A percentile compares a stretch with the other conserved stretches of the same genome.
Evolutionary conservation across 2,797 vertebrate species (phyloP).

Genomic region (Bovichtus diacanthus): DNA sequence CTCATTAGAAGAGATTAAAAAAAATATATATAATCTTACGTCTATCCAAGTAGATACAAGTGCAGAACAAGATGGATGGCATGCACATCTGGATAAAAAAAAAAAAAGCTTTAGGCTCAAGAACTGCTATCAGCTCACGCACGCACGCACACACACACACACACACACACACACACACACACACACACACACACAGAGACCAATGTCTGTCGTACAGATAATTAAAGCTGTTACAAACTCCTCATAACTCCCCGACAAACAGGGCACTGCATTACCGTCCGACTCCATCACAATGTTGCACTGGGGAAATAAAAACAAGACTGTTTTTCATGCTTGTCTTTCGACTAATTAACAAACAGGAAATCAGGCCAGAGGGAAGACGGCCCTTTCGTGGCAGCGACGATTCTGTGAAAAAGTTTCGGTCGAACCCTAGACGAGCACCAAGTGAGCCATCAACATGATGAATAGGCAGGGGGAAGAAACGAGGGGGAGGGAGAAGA

Average conservation of each 20-base stretch:
- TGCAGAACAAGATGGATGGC: conserved; percentile 35
- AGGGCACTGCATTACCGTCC: conserved; percentile 50
- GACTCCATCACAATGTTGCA: conserved; percentile 68
- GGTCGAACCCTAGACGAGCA: conserved; percentile 68
- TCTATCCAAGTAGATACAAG: conserved; percentile 60
- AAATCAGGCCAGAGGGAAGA: conserved; percentile 68
- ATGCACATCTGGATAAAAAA: conserved; percentile 42
- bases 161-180: conserved; percentile 18
- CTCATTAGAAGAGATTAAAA: conserved; percentile 27
- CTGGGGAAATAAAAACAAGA: conserved; percentile 79
- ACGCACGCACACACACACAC: not conserved
- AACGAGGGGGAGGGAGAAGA: conserved; percentile 1
- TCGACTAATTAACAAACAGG: conserved; percentile 81
- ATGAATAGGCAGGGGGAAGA: conserved; percentile 71
- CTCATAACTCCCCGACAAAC: conserved; percentile 76
- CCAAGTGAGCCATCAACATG: conserved; percentile 83
- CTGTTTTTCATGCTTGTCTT: conserved; percentile 73
- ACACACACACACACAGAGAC: conserved; percentile 23
- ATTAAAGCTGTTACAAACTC: conserved; percentile 70
- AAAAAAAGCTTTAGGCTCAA: conserved; percentile 43
- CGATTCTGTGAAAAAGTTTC: conserved; percentile 46
- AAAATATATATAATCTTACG: conserved; percentile 44
- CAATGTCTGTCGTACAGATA: conserved; percentile 65
- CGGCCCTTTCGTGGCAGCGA: conserved; percentile 46
- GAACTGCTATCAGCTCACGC: conserved; percentile 39